Base-by-base conservation (phyloP, 2,113 vertebrate species). In the Pelusios castaneus region DNA sequence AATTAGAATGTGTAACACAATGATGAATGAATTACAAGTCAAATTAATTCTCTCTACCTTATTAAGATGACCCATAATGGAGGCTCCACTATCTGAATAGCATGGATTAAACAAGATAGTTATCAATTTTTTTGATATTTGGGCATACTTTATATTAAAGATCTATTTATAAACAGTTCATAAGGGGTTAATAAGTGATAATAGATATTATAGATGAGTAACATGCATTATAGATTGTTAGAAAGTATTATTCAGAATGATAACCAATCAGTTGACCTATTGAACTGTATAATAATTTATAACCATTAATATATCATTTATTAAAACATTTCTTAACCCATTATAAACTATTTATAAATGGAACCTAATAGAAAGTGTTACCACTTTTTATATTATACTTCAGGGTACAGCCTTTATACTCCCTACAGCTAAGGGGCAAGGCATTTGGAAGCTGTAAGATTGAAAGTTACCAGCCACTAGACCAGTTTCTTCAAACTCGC, bases 1-100 rank as follows among this genome's bases (percentile, higher is more conserved):
- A 29, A 19, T 0, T 2, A 27, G 19, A 1, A 2, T 24, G 22
- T 27, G 19, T 10, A n/a, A 5, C 14, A 56, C n/a, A 55, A 22
- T 41, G 51, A 41, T 38, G n/a, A 38, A 25, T 55, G 38, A 38
- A 80, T 34, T 8, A 14, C 63, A 70, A 10, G 19, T 70, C 63
- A 70, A 70, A 70, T 17, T 38, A 22, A 70, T 70, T n/a, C 3
- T 17, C 60, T 5, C n/a, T 14, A 27, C 41, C 41, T 75, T 43
- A 27, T 41, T 75, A 73, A 43, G 70, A 73, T 12, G 22, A 41
- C 38, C 67, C 43, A 43, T 41, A 73, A 73, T 73, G 16, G 70
- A 73, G 70, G 6, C 3, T 75, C 38, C 45, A 22, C 3, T 43
- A 45, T 75, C 11, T 45, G 41, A 43, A 25, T 43, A 43, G 25